A percentile compares a stretch with the other conserved stretches of the same genome.
phyloP scores from a whole-genome alignment of 1,140 invertebrate species.

The Eumeta japonica region DNA sequence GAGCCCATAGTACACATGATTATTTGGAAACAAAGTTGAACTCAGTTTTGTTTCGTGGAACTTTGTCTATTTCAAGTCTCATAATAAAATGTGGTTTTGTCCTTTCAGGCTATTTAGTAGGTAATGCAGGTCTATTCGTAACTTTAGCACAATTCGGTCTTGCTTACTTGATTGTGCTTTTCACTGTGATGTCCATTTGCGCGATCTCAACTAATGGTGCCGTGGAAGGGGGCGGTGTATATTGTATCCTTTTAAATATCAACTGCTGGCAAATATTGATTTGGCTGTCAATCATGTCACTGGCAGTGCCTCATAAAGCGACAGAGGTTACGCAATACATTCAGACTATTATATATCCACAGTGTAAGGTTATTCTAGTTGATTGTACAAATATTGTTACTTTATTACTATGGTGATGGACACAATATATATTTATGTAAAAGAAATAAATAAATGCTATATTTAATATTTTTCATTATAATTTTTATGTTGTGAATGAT shows the following conservation, averaged over 20 bases:
- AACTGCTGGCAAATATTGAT: neutral
- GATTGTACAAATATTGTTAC: too few relatives aligned
- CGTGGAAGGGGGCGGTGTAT: slow-evolving; percentile 96
- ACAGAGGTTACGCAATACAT: slow-evolving; percentile 1
- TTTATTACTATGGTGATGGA: too few relatives aligned
- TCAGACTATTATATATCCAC: too few relatives aligned
- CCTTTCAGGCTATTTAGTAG: slow-evolving; percentile 90
- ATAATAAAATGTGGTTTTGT: slow-evolving; percentile 8
- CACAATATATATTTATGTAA: too few relatives aligned
- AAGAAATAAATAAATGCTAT: too few relatives aligned
- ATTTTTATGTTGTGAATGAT: too few relatives aligned
- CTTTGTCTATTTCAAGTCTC: neutral
- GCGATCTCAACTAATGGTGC: slow-evolving; percentile 99
- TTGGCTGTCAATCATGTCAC: too few relatives aligned
- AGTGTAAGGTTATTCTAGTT: neutral
- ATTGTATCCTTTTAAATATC: slow-evolving; percentile 89
- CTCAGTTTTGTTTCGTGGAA: neutral
- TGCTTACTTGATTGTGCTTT: slow-evolving; percentile 91
- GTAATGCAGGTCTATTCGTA: slow-evolving; percentile 89
- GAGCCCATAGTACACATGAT: too few relatives aligned
- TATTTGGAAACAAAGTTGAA: neutral
- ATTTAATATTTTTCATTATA: too few relatives aligned
- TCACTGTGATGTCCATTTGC: slow-evolving; percentile 96
- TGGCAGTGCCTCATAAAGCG: neutral
- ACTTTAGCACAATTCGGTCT: slow-evolving; percentile 86